Evolutionary conservation across 2,888 invertebrate genomes (phyloP).

Genomic region (Limnephilus rhombicus): DNA sequence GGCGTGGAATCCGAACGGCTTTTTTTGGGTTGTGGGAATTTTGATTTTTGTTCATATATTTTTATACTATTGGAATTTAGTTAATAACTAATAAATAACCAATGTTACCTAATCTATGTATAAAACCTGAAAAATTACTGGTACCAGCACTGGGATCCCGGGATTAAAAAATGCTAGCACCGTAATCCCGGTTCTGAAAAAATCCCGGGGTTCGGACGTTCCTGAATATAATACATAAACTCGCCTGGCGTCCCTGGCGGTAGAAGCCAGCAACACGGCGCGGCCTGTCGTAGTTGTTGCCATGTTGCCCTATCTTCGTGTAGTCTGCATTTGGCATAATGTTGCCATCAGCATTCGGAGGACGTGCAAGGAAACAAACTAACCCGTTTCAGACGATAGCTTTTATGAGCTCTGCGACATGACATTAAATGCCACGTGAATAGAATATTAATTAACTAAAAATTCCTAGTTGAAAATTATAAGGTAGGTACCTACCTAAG

Average conservation of each 20-base stretch:
- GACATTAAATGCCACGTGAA: neutral
- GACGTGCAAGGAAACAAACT: constrained; percentile 2
- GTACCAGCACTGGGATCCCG: too few relatives aligned
- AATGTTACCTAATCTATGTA: too few relatives aligned
- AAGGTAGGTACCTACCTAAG: neutral
- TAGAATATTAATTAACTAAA: neutral
- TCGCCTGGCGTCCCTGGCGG: neutral
- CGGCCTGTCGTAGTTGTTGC: neutral
- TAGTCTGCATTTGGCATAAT: neutral
- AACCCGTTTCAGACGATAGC: neutral
- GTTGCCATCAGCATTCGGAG: neutral
- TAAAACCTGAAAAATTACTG: too few relatives aligned
- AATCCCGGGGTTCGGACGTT: neutral
- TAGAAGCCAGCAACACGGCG: neutral
- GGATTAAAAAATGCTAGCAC: too few relatives aligned
- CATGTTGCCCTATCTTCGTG: neutral
- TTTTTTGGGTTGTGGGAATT: too few relatives aligned
- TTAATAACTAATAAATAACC: too few relatives aligned
- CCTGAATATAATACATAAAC: neutral
- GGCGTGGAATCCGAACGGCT: too few relatives aligned
- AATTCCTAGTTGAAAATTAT: neutral
- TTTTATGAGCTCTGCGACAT: constrained; percentile 5
- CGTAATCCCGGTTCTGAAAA: too few relatives aligned
- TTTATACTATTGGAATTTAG: too few relatives aligned
- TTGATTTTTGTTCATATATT: too few relatives aligned